phyloP scores from a whole-genome alignment of 2,113 vertebrate genomes.

The Menura novaehollandiae region DNA sequence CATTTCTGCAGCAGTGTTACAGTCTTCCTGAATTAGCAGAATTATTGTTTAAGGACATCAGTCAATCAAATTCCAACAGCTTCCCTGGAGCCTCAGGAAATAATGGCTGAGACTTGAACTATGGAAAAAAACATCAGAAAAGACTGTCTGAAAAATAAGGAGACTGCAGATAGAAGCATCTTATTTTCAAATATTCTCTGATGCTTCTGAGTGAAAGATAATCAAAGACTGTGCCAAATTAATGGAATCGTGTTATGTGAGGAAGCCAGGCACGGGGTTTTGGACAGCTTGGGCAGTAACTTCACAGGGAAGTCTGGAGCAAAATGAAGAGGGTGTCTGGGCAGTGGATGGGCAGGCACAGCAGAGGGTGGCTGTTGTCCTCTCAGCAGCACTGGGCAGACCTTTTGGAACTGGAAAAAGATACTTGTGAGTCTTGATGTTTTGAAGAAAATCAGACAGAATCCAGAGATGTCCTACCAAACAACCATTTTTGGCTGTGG shows the following conservation, averaged over 20 bases:
- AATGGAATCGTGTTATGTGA: background rate
- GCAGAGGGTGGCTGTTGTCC: background rate
- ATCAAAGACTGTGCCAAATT: background rate
- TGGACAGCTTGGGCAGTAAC: background rate
- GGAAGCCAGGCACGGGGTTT: background rate
- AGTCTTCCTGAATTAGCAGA: background rate
- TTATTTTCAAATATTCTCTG: background rate
- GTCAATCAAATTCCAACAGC: background rate
- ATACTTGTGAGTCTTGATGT: rapidly evolving
- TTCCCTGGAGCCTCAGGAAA: background rate
- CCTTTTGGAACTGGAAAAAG: background rate
- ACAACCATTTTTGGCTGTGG: background rate
- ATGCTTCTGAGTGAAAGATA: background rate
- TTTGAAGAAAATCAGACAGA: background rate
- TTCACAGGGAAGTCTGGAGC: background rate
- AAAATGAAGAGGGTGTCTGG: background rate
- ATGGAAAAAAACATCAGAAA: background rate
- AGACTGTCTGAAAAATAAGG: background rate
- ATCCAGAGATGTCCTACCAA: background rate
- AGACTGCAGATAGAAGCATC: background rate
- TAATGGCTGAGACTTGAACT: background rate
- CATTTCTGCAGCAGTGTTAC: background rate
- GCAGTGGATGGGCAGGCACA: background rate
- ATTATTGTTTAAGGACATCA: background rate
- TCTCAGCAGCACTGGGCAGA: background rate